Evolutionary conservation across 2,113 vertebrate genomes (phyloP).

Genomic region (Scomber colias): DNA sequence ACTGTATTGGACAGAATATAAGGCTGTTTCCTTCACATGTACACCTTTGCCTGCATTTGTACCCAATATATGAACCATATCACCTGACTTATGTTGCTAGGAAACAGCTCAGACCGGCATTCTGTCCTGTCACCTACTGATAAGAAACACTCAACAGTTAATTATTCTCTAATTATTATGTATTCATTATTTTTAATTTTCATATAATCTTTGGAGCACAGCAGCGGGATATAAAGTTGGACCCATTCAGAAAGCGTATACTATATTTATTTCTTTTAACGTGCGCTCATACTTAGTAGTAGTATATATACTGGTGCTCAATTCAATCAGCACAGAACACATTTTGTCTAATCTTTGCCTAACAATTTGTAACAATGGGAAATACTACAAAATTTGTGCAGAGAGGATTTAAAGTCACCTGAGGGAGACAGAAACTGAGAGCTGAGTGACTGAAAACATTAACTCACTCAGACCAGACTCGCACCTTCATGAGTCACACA

Average conservation of each 20-base stretch:
- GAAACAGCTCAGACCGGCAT: background rate
- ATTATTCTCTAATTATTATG: no score
- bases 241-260: background rate
- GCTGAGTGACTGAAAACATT: background rate
- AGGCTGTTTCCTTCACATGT: no score
- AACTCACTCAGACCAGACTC: background rate
- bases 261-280: background rate
- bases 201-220: background rate
- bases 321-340: background rate
- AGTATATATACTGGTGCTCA: background rate
- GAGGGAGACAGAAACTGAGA: background rate
- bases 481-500: conserved; percentile 23
- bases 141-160: background rate
- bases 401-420: background rate
- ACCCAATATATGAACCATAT: background rate
- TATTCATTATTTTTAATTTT: background rate
- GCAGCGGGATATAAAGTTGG: background rate
- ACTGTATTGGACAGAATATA: no score
- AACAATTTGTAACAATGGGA: no score
- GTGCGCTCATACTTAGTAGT: background rate
- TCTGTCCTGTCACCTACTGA: background rate
- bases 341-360: no score
- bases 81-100: background rate
- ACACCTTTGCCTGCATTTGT: background rate
- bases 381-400: background rate